phyloP scores from a whole-genome alignment of 1,140 invertebrate species.

The Rhopalosiphum padi region DNA sequence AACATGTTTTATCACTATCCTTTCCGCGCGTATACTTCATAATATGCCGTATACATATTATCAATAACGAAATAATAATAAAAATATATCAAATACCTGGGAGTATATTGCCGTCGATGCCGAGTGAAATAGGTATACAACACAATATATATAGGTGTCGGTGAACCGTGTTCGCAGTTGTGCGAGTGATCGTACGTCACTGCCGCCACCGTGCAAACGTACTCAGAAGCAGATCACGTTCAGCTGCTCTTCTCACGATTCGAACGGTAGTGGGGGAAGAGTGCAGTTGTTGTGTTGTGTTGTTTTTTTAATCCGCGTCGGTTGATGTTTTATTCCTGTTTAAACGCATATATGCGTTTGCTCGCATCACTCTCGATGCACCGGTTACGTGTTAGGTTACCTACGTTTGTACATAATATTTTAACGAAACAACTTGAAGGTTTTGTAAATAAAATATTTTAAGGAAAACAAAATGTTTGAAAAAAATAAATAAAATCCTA shows the following conservation, averaged over 20 bases:
- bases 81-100: neutral
- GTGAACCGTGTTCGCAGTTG: neutral
- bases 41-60: too few species aligned
- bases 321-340: neutral
- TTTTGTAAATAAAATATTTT: conserved; percentile 7
- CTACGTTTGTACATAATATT: neutral
- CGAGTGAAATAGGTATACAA: neutral
- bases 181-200: conserved; percentile 23
- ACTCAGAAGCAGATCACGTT: conserved; percentile 40
- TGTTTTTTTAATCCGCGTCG: neutral
- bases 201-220: neutral
- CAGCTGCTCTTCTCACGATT: neutral
- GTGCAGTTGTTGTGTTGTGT: neutral
- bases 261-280: neutral
- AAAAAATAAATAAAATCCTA: neutral
- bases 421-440: neutral
- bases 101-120: neutral
- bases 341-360: neutral
- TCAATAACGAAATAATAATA: neutral
- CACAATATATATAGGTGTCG: neutral
- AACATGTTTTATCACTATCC: too few species aligned
- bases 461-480: neutral
- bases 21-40: too few species aligned
- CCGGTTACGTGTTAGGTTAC: neutral
- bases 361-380: neutral